These are phyloP conservation scores for Melanerpes formicivorus DNA, from an alignment of 2,113 vertebrate species.

Conservation along the genomic window DNA sequence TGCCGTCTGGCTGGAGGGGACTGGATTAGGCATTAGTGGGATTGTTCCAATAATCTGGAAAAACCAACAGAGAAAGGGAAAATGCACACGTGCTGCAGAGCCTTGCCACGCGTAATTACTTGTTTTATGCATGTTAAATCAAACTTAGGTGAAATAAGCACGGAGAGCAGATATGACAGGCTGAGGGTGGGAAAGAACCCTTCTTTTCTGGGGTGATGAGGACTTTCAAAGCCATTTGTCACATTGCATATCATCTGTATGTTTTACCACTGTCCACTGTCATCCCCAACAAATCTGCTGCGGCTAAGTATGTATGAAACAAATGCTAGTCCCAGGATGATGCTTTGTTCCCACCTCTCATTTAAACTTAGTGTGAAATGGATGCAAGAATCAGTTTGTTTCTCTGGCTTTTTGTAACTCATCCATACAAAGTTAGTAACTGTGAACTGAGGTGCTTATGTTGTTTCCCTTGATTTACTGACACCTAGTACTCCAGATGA, in stretches of 20 bases:
- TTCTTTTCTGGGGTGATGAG: background rate
- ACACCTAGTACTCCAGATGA: background rate
- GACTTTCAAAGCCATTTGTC: background rate
- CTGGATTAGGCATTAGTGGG: constrained; percentile 95
- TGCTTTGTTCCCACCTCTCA: background rate
- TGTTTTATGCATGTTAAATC: background rate
- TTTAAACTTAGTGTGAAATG: background rate
- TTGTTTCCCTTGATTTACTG: background rate
- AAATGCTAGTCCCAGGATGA: background rate
- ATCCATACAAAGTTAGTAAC: background rate
- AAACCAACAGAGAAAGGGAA: constrained; percentile 50
- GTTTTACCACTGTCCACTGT: background rate
- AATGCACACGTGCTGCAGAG: background rate
- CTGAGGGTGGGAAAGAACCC: background rate
- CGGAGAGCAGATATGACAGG: background rate
- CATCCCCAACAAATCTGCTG: background rate
- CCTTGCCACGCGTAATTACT: background rate
- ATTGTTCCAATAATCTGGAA: constrained; percentile 98
- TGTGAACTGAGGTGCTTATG: background rate
- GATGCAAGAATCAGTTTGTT: background rate
- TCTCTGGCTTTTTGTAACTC: background rate
- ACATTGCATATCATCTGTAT: accelerated
- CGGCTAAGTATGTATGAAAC: background rate
- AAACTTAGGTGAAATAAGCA: background rate
- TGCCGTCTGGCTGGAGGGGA: constrained; percentile 89